Evolutionary conservation across 2,797 vertebrate genomes (phyloP).

Genomic region (Poeciliopsis presidionis): DNA sequence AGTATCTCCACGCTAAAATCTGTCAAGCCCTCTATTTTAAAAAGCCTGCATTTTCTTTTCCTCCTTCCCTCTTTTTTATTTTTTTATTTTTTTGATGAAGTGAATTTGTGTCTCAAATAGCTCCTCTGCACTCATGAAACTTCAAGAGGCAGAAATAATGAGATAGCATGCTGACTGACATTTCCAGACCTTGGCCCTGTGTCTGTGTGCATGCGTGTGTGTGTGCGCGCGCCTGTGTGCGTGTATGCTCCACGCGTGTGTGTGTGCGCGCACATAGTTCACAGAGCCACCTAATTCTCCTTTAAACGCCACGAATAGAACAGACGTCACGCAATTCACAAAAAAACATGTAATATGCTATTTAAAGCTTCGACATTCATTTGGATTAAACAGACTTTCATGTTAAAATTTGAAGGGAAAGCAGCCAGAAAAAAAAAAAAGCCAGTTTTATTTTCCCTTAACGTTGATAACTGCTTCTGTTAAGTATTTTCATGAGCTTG

Average conservation of each 20-base stretch:
- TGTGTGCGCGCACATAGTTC: too few relatives aligned
- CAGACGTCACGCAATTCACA: conserved; percentile 3
- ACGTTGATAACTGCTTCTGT: conserved; percentile 25
- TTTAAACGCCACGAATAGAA: conserved; percentile 14
- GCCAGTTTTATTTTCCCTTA: conserved; percentile 13
- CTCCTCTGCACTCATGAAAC: conserved; percentile 66
- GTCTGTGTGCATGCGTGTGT: conserved; percentile 31
- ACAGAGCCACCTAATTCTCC: conserved; percentile 27
- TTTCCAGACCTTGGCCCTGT: conserved; percentile 59
- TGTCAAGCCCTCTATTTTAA: conserved; percentile 66
- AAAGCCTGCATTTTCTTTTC: conserved; percentile 57
- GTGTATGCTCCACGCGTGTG: conserved; percentile 12
- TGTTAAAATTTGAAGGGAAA: conserved; percentile 5
- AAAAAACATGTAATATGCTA: not conserved
- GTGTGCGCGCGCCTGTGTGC: conserved; percentile 29
- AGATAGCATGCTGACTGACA: conserved; percentile 68
- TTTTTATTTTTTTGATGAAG: conserved; percentile 41
- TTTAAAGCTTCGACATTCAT: conserved; percentile 17
- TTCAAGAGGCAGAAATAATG: conserved; percentile 73
- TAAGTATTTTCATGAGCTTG: conserved; percentile 27
- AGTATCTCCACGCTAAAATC: conserved; percentile 70
- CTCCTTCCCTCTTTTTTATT: not conserved
- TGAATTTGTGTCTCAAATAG: conserved; percentile 75
- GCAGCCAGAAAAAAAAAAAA: not conserved
- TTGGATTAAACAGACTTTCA: not conserved